Percentiles rank a stretch among this genome's conserved stretches.
phyloP scores from a whole-genome alignment of 2,113 vertebrate species.

The Epinephelus lanceolatus region DNA sequence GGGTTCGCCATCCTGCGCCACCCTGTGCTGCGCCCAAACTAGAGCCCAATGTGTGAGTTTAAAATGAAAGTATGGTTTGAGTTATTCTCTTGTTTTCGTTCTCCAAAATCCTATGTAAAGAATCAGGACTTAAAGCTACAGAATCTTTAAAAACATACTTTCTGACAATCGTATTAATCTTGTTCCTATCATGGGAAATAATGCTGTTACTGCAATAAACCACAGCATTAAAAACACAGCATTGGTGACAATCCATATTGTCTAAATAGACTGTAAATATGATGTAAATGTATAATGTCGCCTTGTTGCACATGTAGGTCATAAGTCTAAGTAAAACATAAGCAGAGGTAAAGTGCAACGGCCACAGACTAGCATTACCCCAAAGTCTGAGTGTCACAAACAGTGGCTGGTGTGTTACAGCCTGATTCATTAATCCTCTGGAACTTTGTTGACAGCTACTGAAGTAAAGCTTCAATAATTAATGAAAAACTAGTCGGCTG shows the following conservation, averaged over 20 bases:
- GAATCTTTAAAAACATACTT: background rate
- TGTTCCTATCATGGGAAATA: background rate
- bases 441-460: conserved; percentile 39
- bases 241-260: background rate
- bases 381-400: background rate
- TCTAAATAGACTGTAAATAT: background rate
- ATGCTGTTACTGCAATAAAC: background rate
- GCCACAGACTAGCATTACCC: background rate
- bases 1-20: no score
- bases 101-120: background rate
- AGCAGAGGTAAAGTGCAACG: background rate
- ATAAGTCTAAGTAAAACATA: background rate
- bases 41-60: background rate
- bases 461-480: conserved; percentile 57
- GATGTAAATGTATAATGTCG: background rate
- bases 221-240: background rate
- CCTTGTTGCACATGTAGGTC: background rate
- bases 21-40: no score
- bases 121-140: background rate
- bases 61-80: background rate
- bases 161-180: background rate
- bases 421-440: conserved; percentile 51
- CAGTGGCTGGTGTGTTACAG: conserved; percentile 19
- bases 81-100: background rate
- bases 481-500: conserved; percentile 32